A percentile compares a stretch with the other conserved stretches of the same genome.
These are phyloP conservation scores for Steinernema hermaphroditum DNA, from an alignment of 2,888 invertebrate species.

Conservation along the genomic window DNA sequence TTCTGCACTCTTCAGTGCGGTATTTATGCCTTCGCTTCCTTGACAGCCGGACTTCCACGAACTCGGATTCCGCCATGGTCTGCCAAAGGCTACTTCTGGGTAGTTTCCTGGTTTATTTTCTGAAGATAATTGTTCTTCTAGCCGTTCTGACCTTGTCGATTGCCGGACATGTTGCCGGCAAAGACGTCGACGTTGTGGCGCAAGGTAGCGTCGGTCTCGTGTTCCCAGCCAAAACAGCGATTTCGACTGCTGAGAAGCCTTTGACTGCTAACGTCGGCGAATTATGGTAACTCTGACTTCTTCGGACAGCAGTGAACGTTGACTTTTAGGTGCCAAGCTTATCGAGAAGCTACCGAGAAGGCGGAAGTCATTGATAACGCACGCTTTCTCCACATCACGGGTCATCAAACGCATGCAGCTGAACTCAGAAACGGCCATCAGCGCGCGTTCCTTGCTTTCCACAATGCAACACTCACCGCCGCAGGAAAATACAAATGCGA, in stretches of 20 bases:
- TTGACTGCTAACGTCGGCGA: constrained; percentile 35
- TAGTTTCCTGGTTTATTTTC: background rate
- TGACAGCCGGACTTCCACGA: background rate
- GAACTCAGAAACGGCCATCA: constrained; percentile 40
- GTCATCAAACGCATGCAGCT: constrained; percentile 28
- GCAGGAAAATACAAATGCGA: constrained; percentile 59
- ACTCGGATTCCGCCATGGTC: background rate
- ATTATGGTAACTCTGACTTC: constrained; percentile 43
- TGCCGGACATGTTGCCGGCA: background rate
- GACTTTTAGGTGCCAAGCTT: constrained; percentile 1
- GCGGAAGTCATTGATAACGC: background rate
- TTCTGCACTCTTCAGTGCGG: background rate
- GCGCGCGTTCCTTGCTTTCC: constrained; percentile 49
- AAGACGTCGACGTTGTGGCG: constrained; percentile 32
- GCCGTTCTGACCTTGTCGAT: background rate
- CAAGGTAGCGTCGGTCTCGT: constrained; percentile 54
- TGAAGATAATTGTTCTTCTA: background rate
- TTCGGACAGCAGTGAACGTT: background rate
- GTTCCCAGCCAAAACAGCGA: constrained; percentile 45
- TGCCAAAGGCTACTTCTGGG: background rate
- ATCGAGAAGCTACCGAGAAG: background rate
- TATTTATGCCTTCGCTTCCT: background rate
- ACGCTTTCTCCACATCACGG: background rate
- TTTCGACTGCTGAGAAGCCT: constrained; percentile 43
- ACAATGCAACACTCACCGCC: constrained; percentile 40